phyloP scores from a whole-genome alignment of 2,888 invertebrate species.

The Herminia tarsipennalis region DNA sequence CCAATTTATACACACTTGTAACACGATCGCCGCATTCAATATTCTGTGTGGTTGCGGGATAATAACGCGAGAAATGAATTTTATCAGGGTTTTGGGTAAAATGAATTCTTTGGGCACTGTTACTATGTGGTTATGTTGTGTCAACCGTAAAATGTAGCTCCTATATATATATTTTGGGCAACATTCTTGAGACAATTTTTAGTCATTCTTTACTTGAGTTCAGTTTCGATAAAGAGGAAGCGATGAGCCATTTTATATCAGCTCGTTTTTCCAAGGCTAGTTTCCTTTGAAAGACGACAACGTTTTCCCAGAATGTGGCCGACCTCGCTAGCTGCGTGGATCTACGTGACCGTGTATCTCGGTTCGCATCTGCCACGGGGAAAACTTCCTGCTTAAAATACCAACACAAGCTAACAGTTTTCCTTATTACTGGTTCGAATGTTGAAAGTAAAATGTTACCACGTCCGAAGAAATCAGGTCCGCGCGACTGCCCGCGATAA shows the following conservation, averaged over 20 bases:
- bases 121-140: background rate
- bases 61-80: too few species aligned
- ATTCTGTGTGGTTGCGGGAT: too few species aligned
- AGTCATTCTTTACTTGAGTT: background rate
- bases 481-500: slow-evolving; percentile 7
- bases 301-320: slow-evolving; percentile 2
- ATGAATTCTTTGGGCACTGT: too few species aligned
- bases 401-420: slow-evolving; percentile 14
- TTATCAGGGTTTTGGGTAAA: too few species aligned
- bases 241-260: too few species aligned
- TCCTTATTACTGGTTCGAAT: slow-evolving; percentile 28
- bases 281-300: background rate
- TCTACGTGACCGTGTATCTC: slow-evolving; percentile 10
- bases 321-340: slow-evolving; percentile 2
- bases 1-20: slow-evolving; percentile 15
- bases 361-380: slow-evolving; percentile 11
- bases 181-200: too few species aligned
- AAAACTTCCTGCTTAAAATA: slow-evolving; percentile 13
- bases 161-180: background rate
- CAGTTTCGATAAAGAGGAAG: background rate
- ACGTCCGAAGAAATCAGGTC: slow-evolving; percentile 18
- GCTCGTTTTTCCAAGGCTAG: background rate
- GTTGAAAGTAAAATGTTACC: slow-evolving; percentile 13
- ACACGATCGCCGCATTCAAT: too few species aligned
- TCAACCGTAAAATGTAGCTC: background rate